Evolutionary conservation across 2,888 invertebrate genomes (phyloP).

Genomic region (Cheilosia scutellata): DNA sequence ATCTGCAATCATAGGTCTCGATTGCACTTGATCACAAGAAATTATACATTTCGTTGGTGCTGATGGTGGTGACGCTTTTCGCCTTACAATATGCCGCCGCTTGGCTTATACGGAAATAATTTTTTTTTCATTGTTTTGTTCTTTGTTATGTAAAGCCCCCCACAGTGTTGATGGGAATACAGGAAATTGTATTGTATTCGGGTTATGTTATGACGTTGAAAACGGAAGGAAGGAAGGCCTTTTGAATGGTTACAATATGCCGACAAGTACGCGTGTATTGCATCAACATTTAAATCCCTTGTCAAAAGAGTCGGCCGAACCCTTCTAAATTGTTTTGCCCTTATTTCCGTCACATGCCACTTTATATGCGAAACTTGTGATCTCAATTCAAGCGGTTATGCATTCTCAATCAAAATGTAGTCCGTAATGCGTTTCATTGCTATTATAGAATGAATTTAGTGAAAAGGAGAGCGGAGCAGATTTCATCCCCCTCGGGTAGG

Average conservation of each 20-base stretch:
- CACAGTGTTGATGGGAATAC: constrained; percentile 39
- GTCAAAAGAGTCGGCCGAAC: constrained; percentile 40
- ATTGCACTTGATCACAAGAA: constrained; percentile 75
- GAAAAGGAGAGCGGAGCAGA: constrained; percentile 8
- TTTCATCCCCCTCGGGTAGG: background rate
- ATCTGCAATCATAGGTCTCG: constrained; percentile 73
- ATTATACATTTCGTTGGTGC: constrained; percentile 66
- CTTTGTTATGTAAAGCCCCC: constrained; percentile 13
- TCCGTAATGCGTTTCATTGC: constrained; percentile 46
- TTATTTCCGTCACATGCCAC: constrained; percentile 62
- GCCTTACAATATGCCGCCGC: constrained; percentile 63
- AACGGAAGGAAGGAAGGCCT: constrained; percentile 74
- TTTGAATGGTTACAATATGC: constrained; percentile 73
- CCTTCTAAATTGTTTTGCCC: constrained; percentile 62
- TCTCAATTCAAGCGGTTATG: constrained; percentile 41
- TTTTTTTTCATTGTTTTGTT: constrained; percentile 36
- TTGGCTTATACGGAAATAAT: constrained; percentile 57
- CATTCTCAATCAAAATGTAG: constrained; percentile 54
- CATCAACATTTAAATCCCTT: constrained; percentile 52
- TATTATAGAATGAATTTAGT: background rate
- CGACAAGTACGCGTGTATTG: constrained; percentile 64
- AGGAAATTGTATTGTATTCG: constrained; percentile 71
- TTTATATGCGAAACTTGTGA: constrained; percentile 45
- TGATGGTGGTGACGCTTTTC: constrained; percentile 60
- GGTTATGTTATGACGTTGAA: constrained; percentile 67